phyloP scores from a whole-genome alignment of 92 coral and sea anemone species.

The Epizoanthus illoricatus region DNA sequence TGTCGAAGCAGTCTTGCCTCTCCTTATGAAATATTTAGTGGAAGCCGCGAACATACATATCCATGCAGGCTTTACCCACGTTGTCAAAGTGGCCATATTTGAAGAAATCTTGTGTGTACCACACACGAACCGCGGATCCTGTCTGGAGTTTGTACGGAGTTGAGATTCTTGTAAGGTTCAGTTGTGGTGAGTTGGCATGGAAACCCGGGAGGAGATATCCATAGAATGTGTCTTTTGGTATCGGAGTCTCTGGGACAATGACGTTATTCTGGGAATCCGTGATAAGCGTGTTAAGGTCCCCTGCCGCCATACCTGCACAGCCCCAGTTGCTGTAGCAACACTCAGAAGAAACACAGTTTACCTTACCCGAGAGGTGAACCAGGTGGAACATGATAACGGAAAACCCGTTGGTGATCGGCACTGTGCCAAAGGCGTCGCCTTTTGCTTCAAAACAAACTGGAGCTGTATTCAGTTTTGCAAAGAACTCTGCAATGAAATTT shows the following conservation, averaged over 20 bases:
- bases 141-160: neutral
- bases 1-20: too few relatives aligned
- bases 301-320: neutral
- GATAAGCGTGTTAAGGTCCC: neutral
- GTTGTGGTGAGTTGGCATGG: constrained; percentile 14
- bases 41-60: constrained; percentile 3
- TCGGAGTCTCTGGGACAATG: neutral
- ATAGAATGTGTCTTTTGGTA: neutral
- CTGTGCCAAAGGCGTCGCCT: neutral
- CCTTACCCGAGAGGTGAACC: constrained; percentile 7
- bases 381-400: neutral
- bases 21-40: neutral
- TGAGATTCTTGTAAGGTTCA: neutral
- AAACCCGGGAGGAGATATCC: neutral
- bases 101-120: constrained; percentile 9
- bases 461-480: neutral
- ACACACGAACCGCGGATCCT: constrained; percentile 16
- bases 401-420: neutral
- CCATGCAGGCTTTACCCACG: neutral
- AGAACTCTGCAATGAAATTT: too few relatives aligned
- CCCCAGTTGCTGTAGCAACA: neutral
- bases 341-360: neutral
- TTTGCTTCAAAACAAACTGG: constrained; percentile 13
- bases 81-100: neutral
- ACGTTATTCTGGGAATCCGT: neutral